phyloP scores from a whole-genome alignment of 2,113 vertebrate species.

The Paralichthys olivaceus region DNA sequence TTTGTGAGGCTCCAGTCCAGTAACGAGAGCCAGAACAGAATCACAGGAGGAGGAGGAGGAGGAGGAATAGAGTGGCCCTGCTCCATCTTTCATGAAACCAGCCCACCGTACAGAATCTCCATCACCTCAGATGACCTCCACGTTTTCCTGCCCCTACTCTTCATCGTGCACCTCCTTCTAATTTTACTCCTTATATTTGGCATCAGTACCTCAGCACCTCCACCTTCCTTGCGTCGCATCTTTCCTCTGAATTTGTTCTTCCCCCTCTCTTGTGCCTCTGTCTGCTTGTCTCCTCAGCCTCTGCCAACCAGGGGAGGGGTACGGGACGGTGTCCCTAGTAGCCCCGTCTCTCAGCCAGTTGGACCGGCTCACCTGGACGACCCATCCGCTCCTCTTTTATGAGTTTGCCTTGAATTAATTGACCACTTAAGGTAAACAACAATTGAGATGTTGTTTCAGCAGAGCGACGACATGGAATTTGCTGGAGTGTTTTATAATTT shows the following conservation, averaged over 20 bases:
- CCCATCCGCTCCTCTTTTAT: constrained; percentile 71
- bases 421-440: constrained; percentile 70
- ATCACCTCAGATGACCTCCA: constrained; percentile 75
- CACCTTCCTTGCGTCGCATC: constrained; percentile 8
- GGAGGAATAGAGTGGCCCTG: constrained; percentile 60
- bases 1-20: constrained; percentile 44
- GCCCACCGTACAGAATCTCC: constrained; percentile 58
- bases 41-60: constrained; percentile 39
- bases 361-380: constrained; percentile 55
- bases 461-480: constrained; percentile 63
- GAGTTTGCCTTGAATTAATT: constrained; percentile 74
- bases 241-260: too few relatives aligned
- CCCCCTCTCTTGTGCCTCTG: constrained; percentile 7
- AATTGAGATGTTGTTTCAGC: constrained; percentile 72
- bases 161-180: constrained; percentile 12
- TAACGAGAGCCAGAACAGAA: constrained; percentile 58
- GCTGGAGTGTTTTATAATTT: constrained; percentile 69
- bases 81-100: constrained; percentile 66
- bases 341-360: constrained; percentile 51
- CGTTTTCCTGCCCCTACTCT: constrained; percentile 28
- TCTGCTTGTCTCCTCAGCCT: constrained; percentile 16
- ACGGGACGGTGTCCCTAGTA: constrained; percentile 47
- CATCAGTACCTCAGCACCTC: constrained; percentile 13
- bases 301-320: constrained; percentile 24
- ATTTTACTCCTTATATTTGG: constrained; percentile 11